These are phyloP conservation scores for Lacerta agilis DNA, from an alignment of 2,797 vertebrate species.

Conservation along the genomic window DNA sequence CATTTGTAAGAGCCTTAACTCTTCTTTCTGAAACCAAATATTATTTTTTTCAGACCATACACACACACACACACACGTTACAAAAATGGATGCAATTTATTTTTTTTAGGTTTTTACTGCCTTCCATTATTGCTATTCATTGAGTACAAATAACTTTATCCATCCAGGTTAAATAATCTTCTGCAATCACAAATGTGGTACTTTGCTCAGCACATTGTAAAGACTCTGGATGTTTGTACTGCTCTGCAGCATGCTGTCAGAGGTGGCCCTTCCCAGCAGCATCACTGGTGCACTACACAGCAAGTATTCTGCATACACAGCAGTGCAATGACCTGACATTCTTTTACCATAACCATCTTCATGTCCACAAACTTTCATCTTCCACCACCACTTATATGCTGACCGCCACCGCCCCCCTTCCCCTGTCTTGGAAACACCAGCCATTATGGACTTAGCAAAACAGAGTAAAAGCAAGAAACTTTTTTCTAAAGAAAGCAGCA, in stretches of 20 bases:
- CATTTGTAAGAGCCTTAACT: neutral
- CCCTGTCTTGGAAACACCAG: fast-evolving
- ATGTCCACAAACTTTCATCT: neutral
- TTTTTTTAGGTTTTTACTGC: neutral
- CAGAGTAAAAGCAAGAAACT: neutral
- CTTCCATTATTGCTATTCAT: constrained; percentile 13
- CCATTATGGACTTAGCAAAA: neutral
- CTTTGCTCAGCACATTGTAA: constrained; percentile 10
- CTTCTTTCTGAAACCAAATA: neutral
- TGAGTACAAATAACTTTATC: neutral
- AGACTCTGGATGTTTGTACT: neutral
- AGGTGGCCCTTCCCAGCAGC: neutral
- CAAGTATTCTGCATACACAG: neutral
- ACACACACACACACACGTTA: too few species aligned
- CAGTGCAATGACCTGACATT: constrained; percentile 1
- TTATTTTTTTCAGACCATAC: neutral
- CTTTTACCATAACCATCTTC: constrained; percentile 16
- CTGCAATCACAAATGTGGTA: neutral
- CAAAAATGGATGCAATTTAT: neutral
- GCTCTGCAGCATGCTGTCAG: constrained; percentile 8
- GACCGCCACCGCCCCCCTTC: neutral
- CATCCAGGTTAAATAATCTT: constrained; percentile 11
- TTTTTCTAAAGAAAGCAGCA: fast-evolving
- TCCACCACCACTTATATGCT: neutral
- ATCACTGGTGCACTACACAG: constrained; percentile 9